Conservation (phyloP, 1,140 invertebrate species). For the Rhizoglyphus robini region DNA sequence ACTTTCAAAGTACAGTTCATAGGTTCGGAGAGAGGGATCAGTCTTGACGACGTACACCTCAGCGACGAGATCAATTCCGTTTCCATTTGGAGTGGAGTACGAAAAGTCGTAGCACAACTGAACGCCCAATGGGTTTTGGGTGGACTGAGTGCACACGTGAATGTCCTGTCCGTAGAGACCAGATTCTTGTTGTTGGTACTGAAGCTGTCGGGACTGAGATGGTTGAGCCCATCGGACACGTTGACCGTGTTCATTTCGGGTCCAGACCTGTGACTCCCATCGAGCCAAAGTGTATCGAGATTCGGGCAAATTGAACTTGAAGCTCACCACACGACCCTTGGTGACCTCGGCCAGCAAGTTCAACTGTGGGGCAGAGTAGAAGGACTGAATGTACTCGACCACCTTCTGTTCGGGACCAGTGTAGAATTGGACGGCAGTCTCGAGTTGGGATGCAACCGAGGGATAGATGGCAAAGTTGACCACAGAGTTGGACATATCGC, state of each 20-base stretch:
- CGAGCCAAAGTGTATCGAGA: not conserved
- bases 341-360: not conserved
- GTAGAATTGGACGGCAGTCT: slow-evolving; percentile 1
- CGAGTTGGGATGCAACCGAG: slow-evolving; percentile 11
- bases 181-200: not conserved
- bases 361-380: slow-evolving; percentile 13
- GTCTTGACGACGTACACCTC: slow-evolving; percentile 13
- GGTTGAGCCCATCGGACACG: not conserved
- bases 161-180: not conserved
- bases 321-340: not conserved
- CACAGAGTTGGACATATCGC: not conserved
- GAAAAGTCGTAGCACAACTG: not conserved
- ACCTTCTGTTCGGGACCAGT: not conserved
- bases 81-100: not conserved
- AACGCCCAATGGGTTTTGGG: not conserved
- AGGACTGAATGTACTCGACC: not conserved
- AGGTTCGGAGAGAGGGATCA: slow-evolving; percentile 1
- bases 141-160: not conserved
- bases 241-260: slow-evolving; percentile 4
- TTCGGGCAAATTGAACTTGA: slow-evolving; percentile 17
- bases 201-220: not conserved
- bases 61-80: not conserved
- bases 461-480: slow-evolving; percentile 10
- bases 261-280: slow-evolving; percentile 9
- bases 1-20: not conserved